phyloP scores from a whole-genome alignment of 2,888 invertebrate species.

The Bibio marci region DNA sequence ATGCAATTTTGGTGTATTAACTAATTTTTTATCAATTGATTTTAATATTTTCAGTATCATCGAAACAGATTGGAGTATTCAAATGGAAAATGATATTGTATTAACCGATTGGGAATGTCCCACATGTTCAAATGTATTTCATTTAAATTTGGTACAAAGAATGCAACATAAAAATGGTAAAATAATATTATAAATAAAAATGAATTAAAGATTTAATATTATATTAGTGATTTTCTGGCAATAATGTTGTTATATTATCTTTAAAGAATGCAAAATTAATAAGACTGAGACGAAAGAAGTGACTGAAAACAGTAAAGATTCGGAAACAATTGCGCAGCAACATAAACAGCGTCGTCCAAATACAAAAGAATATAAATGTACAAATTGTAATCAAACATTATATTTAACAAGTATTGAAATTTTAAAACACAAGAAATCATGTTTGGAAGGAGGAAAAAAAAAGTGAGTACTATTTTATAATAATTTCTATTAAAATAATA shows the following conservation, averaged over 20 bases:
- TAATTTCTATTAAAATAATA: too few relatives aligned
- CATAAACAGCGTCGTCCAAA: constrained; percentile 30
- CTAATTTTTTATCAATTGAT: constrained; percentile 1
- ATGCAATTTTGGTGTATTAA: background rate
- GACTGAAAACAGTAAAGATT: constrained; percentile 16
- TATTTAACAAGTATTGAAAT: constrained; percentile 67
- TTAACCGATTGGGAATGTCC: constrained; percentile 55
- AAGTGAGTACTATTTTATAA: too few relatives aligned
- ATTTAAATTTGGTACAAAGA: constrained; percentile 48
- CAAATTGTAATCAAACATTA: constrained; percentile 47
- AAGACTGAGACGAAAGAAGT: constrained; percentile 20
- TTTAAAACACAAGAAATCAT: constrained; percentile 62
- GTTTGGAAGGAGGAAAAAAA: constrained; percentile 19
- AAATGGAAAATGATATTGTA: constrained; percentile 39
- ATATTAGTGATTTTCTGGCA: background rate
- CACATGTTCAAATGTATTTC: constrained; percentile 43
- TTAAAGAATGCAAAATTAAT: constrained; percentile 1
- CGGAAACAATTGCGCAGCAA: constrained; percentile 2
- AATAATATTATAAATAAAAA: background rate
- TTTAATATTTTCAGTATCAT: too few relatives aligned
- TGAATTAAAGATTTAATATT: background rate
- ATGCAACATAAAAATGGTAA: constrained; percentile 44
- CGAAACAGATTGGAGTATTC: constrained; percentile 50
- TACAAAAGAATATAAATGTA: constrained; percentile 50
- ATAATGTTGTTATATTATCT: background rate